Base-by-base conservation (phyloP, 2,888 invertebrate genomes). In the Ophion ellenae region DNA sequence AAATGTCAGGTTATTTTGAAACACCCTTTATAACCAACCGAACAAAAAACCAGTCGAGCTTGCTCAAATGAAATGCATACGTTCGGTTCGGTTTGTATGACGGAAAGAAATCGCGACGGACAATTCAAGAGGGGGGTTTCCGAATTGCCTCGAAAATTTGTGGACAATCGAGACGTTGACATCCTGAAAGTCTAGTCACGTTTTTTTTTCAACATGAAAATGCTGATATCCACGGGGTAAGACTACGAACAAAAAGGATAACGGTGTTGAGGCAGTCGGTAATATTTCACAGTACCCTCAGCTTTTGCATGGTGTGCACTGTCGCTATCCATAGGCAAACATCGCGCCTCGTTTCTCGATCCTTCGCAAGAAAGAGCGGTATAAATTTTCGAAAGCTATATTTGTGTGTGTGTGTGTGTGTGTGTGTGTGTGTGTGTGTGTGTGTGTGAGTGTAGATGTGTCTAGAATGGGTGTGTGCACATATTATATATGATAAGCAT, bases 331-430 rank as follows among this genome's bases (percentile, higher is more conserved):
- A 47, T 20, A 47, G 17, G 20, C 47, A 53, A 76, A 36, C n/a
- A 45, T 53, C 47, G 57, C 76, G 82, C 79, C 82, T 64, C 70
- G 82, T 74, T 77, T 76, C 64, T 47, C 78, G 82, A 79, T 80
- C 79, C 79, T 70, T 82, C 74, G 82, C 67, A 83, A 85, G 79
- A 80, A 85, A 85, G 85, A 80, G 79, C 83, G 76, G 67, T 73
- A 85, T 85, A 79, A 85, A 85, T 85, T 83, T 85, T 81, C 84
- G 69, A 61, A 69, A 61, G 73, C 71, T 73, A 73, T 80, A 64
- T 80, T 61, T 53, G 64, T n/a, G 6, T 40, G 47, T 9, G n/a
- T 74, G 17, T 28, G 64, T 28, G 70, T 79, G 64, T 78, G 73
- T 74, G 53, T 28, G 24, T 78, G 78, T 57, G 53, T 76, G 47